These are phyloP conservation scores for Nesometra sesokonis DNA, from an alignment of 35 echinoderm and acorn worm species.

Conservation along the genomic window DNA sequence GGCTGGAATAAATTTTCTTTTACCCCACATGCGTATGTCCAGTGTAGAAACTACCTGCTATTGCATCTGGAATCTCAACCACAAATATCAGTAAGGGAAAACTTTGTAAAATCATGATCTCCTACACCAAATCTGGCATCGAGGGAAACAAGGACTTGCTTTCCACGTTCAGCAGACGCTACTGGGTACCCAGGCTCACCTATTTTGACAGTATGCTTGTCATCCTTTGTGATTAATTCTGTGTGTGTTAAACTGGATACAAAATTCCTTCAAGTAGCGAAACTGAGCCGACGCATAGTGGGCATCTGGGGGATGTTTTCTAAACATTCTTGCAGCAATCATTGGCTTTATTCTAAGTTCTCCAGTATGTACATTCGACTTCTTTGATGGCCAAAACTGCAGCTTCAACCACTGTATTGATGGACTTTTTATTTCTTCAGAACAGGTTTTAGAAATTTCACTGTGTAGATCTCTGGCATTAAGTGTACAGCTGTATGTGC, in stretches of 20 bases:
- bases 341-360: not conserved
- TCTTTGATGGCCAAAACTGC: not conserved
- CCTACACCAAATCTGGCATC: not conserved
- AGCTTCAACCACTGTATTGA: not conserved
- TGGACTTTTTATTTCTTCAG: not conserved
- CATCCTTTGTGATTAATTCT: not conserved
- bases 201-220: slow-evolving; percentile 1
- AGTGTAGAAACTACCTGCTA: not conserved
- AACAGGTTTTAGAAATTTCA: not conserved
- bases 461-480: not conserved
- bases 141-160: not conserved
- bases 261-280: not conserved
- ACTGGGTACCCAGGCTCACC: not conserved
- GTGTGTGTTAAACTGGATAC: not conserved
- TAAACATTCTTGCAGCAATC: not conserved
- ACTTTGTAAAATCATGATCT: slow-evolving; percentile 17
- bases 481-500: too few species aligned
- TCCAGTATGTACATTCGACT: not conserved
- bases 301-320: not conserved
- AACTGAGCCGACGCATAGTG: not conserved
- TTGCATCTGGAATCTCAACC: not conserved
- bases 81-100: not conserved
- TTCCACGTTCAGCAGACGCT: not conserved
- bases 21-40: not conserved
- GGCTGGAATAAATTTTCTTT: slow-evolving; percentile 12